Evolutionary conservation across 92 coral and sea anemone genomes (phyloP).

Genomic region (Plumapathes pennacea): DNA sequence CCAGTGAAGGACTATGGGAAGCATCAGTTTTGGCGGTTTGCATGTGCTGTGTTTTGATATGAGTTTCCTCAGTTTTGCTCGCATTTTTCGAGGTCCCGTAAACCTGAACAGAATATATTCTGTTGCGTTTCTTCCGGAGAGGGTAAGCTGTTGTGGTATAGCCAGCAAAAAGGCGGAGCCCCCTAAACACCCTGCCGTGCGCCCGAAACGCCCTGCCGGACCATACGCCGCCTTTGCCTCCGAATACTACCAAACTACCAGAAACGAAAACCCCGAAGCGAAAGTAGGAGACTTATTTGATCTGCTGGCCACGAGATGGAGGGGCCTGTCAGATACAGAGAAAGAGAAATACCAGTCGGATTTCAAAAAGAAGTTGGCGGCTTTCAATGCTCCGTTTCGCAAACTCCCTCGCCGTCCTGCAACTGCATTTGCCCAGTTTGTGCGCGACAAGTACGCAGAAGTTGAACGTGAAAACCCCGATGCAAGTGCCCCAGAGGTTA

Average conservation of each 20-base stretch:
- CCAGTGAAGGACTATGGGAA: no score
- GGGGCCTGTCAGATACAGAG: constrained; percentile 22
- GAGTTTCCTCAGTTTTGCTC: no score
- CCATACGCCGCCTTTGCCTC: constrained; percentile 32
- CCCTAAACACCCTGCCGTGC: no score
- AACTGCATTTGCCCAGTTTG: constrained; percentile 54
- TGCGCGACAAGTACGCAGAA: constrained; percentile 46
- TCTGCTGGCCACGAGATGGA: constrained; percentile 41
- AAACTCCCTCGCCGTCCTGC: constrained; percentile 77
- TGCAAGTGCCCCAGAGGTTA: constrained; percentile 6
- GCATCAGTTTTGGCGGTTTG: no score
- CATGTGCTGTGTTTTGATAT: no score
- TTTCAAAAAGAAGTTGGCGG: constrained; percentile 30
- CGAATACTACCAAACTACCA: constrained; percentile 15
- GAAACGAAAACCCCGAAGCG: constrained; percentile 15
- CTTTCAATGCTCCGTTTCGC: constrained; percentile 52
- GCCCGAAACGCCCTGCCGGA: constrained; percentile 40
- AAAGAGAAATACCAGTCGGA: constrained; percentile 44
- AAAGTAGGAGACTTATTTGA: constrained; percentile 22
- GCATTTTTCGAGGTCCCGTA: no score
- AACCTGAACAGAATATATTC: no score
- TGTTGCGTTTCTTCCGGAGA: no score
- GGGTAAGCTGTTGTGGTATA: no score
- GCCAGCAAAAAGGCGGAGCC: no score
- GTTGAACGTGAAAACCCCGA: constrained; percentile 11